Evolutionary conservation across 2,113 vertebrate genomes (phyloP).

Genomic region (Petrocephalus microphthalmus): DNA sequence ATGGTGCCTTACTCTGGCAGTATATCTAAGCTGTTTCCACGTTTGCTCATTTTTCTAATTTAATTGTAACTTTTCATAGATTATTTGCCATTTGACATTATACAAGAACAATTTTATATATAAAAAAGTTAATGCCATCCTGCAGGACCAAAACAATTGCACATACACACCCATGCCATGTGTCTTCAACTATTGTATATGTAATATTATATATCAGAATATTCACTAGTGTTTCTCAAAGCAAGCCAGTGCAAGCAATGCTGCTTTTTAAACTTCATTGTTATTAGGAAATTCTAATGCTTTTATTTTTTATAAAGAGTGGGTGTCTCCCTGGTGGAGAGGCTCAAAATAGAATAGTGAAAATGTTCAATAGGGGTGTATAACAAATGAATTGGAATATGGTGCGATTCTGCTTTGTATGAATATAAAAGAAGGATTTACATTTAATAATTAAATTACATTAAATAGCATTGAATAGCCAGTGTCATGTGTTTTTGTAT

Average conservation of each 20-base stretch:
- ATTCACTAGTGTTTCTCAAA: neutral
- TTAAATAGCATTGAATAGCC: neutral
- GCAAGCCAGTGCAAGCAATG: neutral
- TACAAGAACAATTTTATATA: neutral
- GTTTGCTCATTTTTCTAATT: neutral
- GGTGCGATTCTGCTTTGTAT: neutral
- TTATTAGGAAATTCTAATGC: neutral
- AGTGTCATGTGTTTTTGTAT: neutral
- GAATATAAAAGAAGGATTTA: neutral
- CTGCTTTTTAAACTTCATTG: neutral
- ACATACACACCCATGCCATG: neutral
- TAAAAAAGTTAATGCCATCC: neutral
- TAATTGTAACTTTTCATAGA: neutral
- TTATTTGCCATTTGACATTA: neutral
- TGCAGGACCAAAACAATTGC: neutral
- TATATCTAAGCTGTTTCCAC: neutral
- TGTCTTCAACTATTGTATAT: neutral
- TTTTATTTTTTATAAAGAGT: conserved; percentile 18
- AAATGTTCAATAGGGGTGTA: neutral
- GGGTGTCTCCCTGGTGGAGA: conserved; percentile 22
- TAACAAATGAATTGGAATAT: neutral
- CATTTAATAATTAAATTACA: neutral
- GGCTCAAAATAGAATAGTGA: neutral
- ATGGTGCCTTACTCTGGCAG: neutral
- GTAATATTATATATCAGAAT: neutral